phyloP scores from a whole-genome alignment of 2,113 vertebrate genomes.

The Notarius lentiginosus region DNA sequence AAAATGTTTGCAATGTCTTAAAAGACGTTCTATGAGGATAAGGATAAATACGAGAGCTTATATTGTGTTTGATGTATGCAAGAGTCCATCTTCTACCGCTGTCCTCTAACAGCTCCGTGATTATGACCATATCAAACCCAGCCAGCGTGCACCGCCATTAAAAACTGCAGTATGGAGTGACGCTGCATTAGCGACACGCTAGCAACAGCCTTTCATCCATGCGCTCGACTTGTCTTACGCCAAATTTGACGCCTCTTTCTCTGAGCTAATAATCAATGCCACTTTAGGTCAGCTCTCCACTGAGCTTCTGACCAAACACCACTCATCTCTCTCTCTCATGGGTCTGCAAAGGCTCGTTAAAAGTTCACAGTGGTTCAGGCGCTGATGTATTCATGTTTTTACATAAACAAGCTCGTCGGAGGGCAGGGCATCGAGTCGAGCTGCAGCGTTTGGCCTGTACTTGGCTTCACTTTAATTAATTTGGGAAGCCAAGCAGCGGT shows the following conservation, averaged over 20 bases:
- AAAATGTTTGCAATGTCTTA: neutral
- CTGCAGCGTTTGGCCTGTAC: conserved; percentile 29
- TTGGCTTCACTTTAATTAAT: conserved; percentile 48
- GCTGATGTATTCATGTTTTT: conserved; percentile 44
- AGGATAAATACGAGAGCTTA: neutral
- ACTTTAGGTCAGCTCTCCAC: conserved; percentile 48
- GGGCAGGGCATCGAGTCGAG: conserved; percentile 31
- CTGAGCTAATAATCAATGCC: conserved; percentile 51
- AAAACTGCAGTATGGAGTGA: neutral
- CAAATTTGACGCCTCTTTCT: conserved; percentile 40
- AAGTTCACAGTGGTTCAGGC: conserved; percentile 49
- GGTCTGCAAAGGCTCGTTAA: conserved; percentile 49
- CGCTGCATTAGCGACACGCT: conserved; percentile 29
- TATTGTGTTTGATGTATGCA: neutral
- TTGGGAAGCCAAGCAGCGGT: conserved; percentile 33
- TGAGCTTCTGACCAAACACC: conserved; percentile 46
- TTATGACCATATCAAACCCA: conserved; percentile 28
- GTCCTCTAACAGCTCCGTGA: conserved; percentile 18
- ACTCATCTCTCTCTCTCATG: conserved; percentile 38
- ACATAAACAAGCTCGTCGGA: conserved; percentile 49
- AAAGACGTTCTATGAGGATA: neutral
- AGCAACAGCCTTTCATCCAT: conserved; percentile 44
- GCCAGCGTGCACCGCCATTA: conserved; percentile 17
- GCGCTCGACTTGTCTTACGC: conserved; percentile 39
- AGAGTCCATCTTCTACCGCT: neutral